Percentiles rank a stretch among this genome's conserved stretches.
Conservation (phyloP, 2,113 vertebrate species). For the Pontoporia blainvillei region DNA sequence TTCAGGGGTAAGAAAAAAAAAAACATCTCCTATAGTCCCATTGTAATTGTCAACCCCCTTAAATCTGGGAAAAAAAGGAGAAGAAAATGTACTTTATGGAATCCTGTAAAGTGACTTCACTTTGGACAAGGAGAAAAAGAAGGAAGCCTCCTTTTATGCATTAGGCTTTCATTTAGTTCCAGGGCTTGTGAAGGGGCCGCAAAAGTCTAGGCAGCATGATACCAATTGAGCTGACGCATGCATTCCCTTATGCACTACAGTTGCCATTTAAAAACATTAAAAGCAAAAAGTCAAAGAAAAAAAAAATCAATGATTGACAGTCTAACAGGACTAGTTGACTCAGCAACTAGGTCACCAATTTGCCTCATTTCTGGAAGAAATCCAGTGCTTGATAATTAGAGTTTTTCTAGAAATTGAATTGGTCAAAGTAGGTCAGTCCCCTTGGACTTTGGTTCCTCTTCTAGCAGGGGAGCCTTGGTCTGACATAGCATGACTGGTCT, state of each 20-base stretch:
- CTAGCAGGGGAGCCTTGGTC: not conserved
- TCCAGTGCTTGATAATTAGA: not conserved
- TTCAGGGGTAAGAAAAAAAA: not conserved
- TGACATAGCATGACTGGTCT: not conserved
- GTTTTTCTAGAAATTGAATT: not conserved
- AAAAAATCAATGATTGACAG: not conserved
- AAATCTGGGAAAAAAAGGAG: not conserved
- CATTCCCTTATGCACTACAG: not conserved
- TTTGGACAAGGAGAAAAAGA: not conserved
- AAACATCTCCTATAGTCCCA: not conserved
- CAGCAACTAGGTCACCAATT: not conserved
- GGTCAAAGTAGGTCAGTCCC: not conserved
- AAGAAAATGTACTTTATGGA: not conserved
- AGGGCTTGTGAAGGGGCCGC: not conserved
- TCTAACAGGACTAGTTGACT: not conserved
- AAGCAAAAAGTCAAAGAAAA: not conserved
- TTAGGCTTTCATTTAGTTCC: not conserved
- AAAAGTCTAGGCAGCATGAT: not conserved
- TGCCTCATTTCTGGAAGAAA: slow-evolving; percentile 30
- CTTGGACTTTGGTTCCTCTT: not conserved
- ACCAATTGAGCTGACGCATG: not conserved
- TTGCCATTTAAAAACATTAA: not conserved
- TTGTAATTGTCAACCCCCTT: not conserved
- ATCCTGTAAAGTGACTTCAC: not conserved
- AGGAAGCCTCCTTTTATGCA: not conserved